These are phyloP conservation scores for Apis dorsata DNA, from an alignment of 1,140 invertebrate genomes.

Conservation along the genomic window DNA sequence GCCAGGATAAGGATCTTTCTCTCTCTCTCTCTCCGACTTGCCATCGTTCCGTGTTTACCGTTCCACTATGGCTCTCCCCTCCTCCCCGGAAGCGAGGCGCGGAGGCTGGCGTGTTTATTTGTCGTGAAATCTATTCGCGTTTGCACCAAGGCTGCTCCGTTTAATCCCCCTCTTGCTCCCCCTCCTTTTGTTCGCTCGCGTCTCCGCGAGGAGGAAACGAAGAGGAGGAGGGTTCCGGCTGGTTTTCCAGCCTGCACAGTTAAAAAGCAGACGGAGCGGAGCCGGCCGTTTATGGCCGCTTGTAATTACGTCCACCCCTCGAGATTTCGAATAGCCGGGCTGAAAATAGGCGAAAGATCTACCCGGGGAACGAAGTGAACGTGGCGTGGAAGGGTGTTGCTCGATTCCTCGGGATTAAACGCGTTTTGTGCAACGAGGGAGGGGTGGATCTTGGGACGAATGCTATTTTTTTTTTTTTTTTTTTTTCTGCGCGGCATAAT, in stretches of 20 bases:
- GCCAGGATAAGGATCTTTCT: neutral
- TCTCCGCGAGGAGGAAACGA: slow-evolving; percentile 14
- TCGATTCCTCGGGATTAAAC: no score
- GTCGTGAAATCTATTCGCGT: slow-evolving; percentile 31
- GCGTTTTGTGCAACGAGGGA: no score
- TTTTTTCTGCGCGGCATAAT: no score
- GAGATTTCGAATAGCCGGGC: neutral
- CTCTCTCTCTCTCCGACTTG: neutral
- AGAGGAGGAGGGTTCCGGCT: neutral
- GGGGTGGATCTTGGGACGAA: no score
- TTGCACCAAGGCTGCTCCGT: neutral
- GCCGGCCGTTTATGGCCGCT: neutral
- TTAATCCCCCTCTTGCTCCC: neutral
- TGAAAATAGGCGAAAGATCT: neutral
- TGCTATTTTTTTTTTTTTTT: no score
- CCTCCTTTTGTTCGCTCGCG: neutral
- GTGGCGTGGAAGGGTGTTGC: no score
- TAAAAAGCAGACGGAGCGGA: neutral
- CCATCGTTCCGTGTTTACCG: slow-evolving; percentile 16
- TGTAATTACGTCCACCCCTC: neutral
- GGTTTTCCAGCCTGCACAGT: neutral
- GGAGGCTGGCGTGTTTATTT: slow-evolving; percentile 6
- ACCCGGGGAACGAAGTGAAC: no score
- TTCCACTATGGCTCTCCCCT: slow-evolving; percentile 2
- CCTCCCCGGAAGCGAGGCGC: slow-evolving; percentile 14